A percentile compares a stretch with the other conserved stretches of the same genome.
Conservation (phyloP, 2,113 vertebrate species). For the Odobenus rosmarus region DNA sequence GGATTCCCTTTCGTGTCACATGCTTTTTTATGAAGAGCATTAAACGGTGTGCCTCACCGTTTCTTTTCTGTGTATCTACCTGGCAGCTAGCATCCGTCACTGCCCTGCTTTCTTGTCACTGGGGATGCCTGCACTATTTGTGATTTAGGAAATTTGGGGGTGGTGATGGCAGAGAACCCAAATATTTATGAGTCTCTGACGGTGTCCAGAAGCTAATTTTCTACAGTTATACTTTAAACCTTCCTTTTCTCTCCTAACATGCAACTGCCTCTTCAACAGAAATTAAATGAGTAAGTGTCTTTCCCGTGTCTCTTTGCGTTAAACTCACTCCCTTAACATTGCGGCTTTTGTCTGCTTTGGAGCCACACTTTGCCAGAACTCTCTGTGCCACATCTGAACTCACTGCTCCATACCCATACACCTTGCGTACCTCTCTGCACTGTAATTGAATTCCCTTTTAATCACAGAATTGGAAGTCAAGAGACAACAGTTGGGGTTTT, state of each 20-base stretch:
- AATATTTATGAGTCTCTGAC: background rate
- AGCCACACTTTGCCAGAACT: background rate
- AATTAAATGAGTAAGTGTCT: background rate
- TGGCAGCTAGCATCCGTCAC: background rate
- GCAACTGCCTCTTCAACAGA: background rate
- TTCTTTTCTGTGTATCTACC: background rate
- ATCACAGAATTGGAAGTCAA: conserved; percentile 69
- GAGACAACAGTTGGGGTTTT: conserved; percentile 64
- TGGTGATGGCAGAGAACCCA: background rate
- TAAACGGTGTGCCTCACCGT: background rate
- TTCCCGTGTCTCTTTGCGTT: conserved; percentile 19
- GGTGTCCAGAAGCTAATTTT: background rate
- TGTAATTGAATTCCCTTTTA: conserved; percentile 68
- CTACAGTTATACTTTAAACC: background rate
- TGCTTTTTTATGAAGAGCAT: background rate
- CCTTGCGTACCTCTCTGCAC: background rate
- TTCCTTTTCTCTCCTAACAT: background rate
- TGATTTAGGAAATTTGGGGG: background rate
- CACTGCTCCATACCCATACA: background rate
- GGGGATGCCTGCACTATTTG: background rate
- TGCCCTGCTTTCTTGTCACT: background rate
- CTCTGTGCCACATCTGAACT: conserved; percentile 51
- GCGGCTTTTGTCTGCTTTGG: background rate
- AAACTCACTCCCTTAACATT: conserved; percentile 68
- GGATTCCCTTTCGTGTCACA: background rate